These are phyloP conservation scores for Phortica okadai DNA, from an alignment of 2,888 invertebrate genomes.

Conservation along the genomic window DNA sequence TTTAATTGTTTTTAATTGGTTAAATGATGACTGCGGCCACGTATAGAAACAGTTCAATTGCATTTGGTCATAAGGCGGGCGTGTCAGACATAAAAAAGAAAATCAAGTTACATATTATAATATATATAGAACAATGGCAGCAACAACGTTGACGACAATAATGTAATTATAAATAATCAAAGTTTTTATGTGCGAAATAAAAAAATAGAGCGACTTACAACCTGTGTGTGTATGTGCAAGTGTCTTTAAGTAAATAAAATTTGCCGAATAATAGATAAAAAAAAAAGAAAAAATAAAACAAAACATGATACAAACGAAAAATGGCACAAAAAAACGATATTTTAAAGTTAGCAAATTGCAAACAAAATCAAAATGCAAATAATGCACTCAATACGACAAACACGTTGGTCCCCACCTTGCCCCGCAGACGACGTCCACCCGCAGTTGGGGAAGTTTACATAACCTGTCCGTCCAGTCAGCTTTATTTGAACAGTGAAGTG, in stretches of 20 bases:
- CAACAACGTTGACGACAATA: too few relatives aligned
- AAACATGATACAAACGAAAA: constrained; percentile 32
- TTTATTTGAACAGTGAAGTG: constrained; percentile 70
- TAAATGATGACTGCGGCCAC: background rate
- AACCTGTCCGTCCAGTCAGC: constrained; percentile 70
- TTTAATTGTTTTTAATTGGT: constrained; percentile 31
- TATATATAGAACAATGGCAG: too few relatives aligned
- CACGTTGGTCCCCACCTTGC: constrained; percentile 60
- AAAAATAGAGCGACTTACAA: too few relatives aligned
- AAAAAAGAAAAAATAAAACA: background rate
- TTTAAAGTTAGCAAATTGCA: background rate
- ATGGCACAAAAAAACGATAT: constrained; percentile 12
- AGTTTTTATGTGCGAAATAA: too few relatives aligned
- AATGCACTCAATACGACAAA: constrained; percentile 19
- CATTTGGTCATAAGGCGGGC: too few relatives aligned
- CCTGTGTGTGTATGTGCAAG: too few relatives aligned
- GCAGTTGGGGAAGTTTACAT: constrained; percentile 75
- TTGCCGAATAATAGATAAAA: background rate
- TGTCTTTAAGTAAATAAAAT: background rate
- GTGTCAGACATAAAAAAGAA: too few relatives aligned
- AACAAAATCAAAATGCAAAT: background rate
- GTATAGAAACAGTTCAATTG: too few relatives aligned
- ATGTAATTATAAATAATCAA: too few relatives aligned
- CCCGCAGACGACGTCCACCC: constrained; percentile 74
- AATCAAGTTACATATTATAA: too few relatives aligned